Percentiles rank a stretch among this genome's conserved stretches.
Conservation (phyloP, 1,140 invertebrate genomes). For the Venturia canescens region DNA sequence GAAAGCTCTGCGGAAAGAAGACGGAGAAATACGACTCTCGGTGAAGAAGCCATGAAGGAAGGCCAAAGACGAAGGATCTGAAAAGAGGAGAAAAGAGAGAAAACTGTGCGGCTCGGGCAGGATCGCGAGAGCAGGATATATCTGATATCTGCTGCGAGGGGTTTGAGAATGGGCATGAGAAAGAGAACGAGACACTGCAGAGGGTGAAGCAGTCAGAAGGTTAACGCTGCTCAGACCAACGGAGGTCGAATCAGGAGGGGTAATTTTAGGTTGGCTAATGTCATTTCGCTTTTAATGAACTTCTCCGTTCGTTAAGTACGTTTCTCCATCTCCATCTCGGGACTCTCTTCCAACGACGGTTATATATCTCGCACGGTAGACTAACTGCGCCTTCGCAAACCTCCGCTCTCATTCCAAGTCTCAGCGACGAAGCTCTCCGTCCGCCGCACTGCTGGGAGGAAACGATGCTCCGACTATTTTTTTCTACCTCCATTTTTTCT, state of each 20-base stretch:
- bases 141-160: slow-evolving; percentile 24
- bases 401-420: slow-evolving; percentile 28
- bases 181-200: not conserved
- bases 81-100: slow-evolving; percentile 8
- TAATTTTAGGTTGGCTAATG: slow-evolving; percentile 77
- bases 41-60: slow-evolving; percentile 10
- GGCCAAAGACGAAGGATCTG: not conserved
- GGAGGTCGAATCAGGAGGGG: slow-evolving; percentile 64
- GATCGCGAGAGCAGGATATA: slow-evolving; percentile 25
- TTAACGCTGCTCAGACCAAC: slow-evolving; percentile 30
- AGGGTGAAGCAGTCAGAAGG: slow-evolving; percentile 18
- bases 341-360: slow-evolving; percentile 26
- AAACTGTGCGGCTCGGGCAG: slow-evolving; percentile 44
- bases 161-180: not conserved
- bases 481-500: not conserved
- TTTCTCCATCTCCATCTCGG: slow-evolving; percentile 72
- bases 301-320: slow-evolving; percentile 76
- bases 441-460: slow-evolving; percentile 3
- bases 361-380: slow-evolving; percentile 26
- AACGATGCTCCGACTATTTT: slow-evolving; percentile 28
- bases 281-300: slow-evolving; percentile 77
- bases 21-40: slow-evolving; percentile 20
- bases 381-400: slow-evolving; percentile 36
- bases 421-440: not conserved
- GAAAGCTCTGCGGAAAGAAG: slow-evolving; percentile 49